phyloP scores from a whole-genome alignment of 1,140 invertebrate species.

The Platyscapa corneri region DNA sequence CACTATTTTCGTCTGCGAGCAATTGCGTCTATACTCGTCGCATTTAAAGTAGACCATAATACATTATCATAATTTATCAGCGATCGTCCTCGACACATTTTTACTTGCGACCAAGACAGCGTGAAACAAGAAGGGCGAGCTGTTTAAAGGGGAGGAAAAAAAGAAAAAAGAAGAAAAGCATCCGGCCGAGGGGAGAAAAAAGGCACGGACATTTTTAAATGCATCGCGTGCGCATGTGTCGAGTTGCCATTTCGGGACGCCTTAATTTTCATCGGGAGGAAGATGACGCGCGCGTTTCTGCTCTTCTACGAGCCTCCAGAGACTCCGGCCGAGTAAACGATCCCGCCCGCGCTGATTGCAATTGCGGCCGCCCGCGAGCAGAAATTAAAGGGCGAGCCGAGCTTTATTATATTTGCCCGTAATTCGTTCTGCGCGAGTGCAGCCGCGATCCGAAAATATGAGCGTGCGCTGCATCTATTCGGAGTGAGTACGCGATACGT shows the following conservation, averaged over 20 bases:
- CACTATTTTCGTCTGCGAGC: neutral
- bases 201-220: constrained; percentile 56
- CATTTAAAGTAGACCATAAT: neutral
- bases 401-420: constrained; percentile 58
- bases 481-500: constrained; percentile 4
- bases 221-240: constrained; percentile 23
- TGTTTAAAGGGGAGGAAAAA: neutral
- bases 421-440: constrained; percentile 4
- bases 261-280: neutral
- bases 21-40: neutral
- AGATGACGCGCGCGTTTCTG: neutral
- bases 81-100: neutral
- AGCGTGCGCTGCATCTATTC: neutral
- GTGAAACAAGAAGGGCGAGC: constrained; percentile 41
- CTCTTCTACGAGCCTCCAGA: constrained; percentile 18
- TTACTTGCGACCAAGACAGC: neutral
- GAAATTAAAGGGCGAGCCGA: constrained; percentile 60
- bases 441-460: constrained; percentile 2
- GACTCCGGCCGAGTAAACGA: neutral
- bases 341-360: constrained; percentile 56
- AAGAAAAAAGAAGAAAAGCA: neutral
- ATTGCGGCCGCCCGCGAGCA: constrained; percentile 55
- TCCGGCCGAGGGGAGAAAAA: neutral
- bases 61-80: constrained; percentile 3
- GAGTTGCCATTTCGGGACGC: neutral